Percentiles rank a stretch among this genome's conserved stretches.
These are phyloP conservation scores for Grammomys surdaster DNA, from an alignment of 2,113 vertebrate species.

Conservation along the genomic window DNA sequence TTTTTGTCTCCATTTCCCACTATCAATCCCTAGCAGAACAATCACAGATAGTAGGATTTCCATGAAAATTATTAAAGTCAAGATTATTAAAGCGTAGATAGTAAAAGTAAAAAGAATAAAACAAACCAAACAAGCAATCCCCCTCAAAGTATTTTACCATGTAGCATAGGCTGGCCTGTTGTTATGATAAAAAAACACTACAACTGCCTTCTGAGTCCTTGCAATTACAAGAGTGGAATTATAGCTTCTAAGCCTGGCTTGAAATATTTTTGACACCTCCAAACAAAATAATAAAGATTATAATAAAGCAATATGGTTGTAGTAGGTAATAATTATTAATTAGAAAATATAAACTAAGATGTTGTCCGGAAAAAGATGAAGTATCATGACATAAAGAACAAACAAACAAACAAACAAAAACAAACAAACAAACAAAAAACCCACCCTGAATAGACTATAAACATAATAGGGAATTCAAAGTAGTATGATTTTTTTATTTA, in stretches of 20 bases:
- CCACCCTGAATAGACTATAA: background rate
- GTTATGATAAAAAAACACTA: background rate
- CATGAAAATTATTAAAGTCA: background rate
- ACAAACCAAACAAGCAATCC: too few species aligned
- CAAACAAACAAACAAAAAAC: background rate
- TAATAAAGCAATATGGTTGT: background rate
- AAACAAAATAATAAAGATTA: background rate
- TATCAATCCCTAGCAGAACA: background rate
- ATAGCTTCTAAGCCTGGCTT: background rate
- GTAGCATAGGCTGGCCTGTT: background rate
- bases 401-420: background rate
- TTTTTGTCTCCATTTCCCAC: background rate
- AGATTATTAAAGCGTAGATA: background rate
- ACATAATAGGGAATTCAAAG: background rate
- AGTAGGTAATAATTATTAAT: background rate
- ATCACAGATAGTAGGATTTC: background rate
- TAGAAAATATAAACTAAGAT: slow-evolving; percentile 9
- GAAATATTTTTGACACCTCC: background rate
- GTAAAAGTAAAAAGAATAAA: background rate
- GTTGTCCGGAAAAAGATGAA: background rate
- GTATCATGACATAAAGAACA: background rate
- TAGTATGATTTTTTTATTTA: background rate
- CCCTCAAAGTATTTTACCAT: background rate
- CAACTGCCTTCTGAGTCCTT: background rate
- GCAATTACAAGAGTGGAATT: background rate